A percentile compares a stretch with the other conserved stretches of the same genome.
phyloP scores from a whole-genome alignment of 2,113 vertebrate genomes.

The Campylomormyrus numenius region DNA sequence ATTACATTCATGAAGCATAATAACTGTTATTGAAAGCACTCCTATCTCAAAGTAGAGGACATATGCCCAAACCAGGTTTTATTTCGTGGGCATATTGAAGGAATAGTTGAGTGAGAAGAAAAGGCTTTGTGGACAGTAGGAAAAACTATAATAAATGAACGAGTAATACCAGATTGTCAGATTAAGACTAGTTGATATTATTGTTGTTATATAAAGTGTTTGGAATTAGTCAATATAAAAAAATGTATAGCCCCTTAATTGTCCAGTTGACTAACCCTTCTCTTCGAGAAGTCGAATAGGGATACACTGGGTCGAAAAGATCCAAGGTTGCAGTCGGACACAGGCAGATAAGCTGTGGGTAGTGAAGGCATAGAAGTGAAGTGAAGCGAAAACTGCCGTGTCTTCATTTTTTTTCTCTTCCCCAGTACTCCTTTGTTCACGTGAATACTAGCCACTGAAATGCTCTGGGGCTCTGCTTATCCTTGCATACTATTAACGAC shows the following conservation, averaged over 20 bases:
- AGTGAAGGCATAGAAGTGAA: background rate
- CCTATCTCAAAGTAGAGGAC: slow-evolving; percentile 40
- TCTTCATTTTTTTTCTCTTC: background rate
- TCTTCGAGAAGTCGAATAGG: slow-evolving; percentile 42
- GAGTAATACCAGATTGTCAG: slow-evolving; percentile 6
- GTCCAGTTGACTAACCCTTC: background rate
- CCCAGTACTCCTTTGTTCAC: slow-evolving; percentile 25
- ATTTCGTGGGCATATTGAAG: slow-evolving; percentile 11
- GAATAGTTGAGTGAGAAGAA: slow-evolving; percentile 23
- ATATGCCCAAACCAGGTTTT: slow-evolving; percentile 28
- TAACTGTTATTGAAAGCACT: slow-evolving; percentile 51
- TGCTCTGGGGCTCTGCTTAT: slow-evolving; percentile 33
- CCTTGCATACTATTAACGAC: slow-evolving; percentile 51
- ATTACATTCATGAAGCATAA: slow-evolving; percentile 57
- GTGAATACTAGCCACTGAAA: slow-evolving; percentile 32
- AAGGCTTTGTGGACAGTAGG: background rate
- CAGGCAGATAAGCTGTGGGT: background rate
- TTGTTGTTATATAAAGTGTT: background rate
- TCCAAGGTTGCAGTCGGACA: background rate
- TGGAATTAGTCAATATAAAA: slow-evolving; percentile 26
- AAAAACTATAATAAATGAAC: slow-evolving; percentile 18
- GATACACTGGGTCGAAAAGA: slow-evolving; percentile 26
- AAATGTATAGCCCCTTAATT: background rate
- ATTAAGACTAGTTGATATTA: slow-evolving; percentile 14
- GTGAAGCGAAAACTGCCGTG: background rate